phyloP scores from a whole-genome alignment of 2,797 vertebrate genomes.

The Zenarchopterus dispar region DNA sequence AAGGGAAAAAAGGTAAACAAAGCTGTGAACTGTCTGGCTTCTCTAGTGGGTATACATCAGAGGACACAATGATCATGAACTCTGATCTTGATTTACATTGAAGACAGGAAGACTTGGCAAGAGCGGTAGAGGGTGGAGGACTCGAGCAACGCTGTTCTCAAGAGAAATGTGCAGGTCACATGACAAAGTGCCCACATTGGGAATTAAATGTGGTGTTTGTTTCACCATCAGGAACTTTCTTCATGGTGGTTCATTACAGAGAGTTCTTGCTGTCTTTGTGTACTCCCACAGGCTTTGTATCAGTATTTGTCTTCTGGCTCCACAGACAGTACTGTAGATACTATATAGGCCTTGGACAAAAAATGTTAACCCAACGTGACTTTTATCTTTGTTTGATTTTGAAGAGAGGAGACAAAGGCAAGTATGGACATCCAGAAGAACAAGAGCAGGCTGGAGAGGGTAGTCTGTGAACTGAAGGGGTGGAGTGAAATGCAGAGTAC shows the following conservation, averaged over 20 bases:
- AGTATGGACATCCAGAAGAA: conserved; percentile 13
- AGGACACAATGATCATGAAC: conserved; percentile 49
- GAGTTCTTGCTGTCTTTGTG: conserved; percentile 30
- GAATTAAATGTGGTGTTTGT: too few species aligned
- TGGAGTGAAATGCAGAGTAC: too few species aligned
- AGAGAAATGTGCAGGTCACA: conserved; percentile 4
- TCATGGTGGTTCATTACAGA: background rate
- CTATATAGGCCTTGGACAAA: conserved; percentile 18
- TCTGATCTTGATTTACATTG: conserved; percentile 31
- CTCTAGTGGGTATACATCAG: conserved; percentile 30
- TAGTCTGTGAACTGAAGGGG: too few species aligned
- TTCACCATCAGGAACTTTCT: background rate
- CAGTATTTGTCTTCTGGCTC: conserved; percentile 10
- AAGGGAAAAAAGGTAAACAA: background rate
- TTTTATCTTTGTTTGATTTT: conserved; percentile 23
- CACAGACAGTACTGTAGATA: background rate
- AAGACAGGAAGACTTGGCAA: conserved; percentile 11
- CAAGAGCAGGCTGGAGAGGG: background rate
- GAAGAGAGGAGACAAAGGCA: conserved; percentile 2
- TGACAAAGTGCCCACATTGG: background rate
- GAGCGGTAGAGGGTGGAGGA: conserved; percentile 1
- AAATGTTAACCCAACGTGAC: conserved; percentile 9
- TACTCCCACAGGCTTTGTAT: conserved; percentile 18
- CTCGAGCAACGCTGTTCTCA: conserved; percentile 6
- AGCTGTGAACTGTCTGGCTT: conserved; percentile 29